Conservation (phyloP, 2,797 vertebrate species). For the Hydrolagus colliei region DNA sequence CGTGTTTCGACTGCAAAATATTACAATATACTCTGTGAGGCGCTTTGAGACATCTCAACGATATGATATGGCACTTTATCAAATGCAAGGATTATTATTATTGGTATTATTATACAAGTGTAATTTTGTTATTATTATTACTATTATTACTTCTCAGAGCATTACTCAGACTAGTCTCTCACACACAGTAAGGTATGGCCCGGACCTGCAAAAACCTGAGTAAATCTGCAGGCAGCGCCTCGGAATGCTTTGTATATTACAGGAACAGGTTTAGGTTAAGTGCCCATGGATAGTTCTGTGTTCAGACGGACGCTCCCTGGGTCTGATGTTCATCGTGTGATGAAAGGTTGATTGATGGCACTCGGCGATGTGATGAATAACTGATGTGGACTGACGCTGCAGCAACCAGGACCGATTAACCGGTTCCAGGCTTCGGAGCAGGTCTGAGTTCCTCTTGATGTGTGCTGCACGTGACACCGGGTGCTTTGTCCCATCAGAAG, state of each 20-base stretch:
- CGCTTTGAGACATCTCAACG: too few relatives aligned
- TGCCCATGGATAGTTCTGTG: neutral
- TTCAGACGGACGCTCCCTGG: neutral
- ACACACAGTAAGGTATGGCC: too few relatives aligned
- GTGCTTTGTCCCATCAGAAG: neutral
- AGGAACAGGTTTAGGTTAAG: neutral
- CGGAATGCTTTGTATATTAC: constrained; percentile 5
- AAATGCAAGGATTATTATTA: too few relatives aligned
- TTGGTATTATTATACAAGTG: too few relatives aligned
- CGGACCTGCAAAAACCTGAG: too few relatives aligned
- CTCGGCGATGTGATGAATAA: neutral
- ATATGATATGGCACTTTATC: too few relatives aligned
- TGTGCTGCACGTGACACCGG: neutral
- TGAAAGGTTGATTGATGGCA: constrained; percentile 16
- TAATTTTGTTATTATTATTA: too few relatives aligned
- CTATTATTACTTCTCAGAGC: too few relatives aligned
- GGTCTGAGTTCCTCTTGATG: neutral
- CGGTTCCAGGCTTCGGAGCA: neutral
- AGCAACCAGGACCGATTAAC: neutral
- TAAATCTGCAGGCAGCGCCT: neutral
- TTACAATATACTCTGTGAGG: too few relatives aligned
- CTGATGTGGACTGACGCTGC: neutral
- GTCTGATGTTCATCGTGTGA: neutral
- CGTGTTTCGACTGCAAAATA: too few relatives aligned
- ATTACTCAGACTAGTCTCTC: too few relatives aligned